Base-by-base conservation (phyloP, 2,797 vertebrate genomes). In the Spheniscus humboldti region DNA sequence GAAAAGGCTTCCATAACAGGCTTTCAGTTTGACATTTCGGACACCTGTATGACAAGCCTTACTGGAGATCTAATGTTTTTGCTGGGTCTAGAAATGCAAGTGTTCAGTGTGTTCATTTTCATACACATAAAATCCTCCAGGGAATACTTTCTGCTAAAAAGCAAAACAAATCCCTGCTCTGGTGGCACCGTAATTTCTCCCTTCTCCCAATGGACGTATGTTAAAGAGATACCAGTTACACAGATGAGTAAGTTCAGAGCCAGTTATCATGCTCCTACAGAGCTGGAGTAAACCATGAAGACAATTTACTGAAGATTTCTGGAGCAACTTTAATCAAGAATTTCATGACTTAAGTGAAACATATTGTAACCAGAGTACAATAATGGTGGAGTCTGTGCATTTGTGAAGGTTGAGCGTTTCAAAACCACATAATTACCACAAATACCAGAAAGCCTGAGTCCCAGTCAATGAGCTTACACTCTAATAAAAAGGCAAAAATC, bases 151-250 rank as follows among this genome's bases (percentile, higher is more conserved):
- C 25, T 50, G 35, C 35, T 60, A 16, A 83, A 71, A n/a, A 86
- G 22, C 13, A 80, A 59, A 94, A 53, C 25, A 88, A 86, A 74
- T 24, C 28, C 66, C 31, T 60, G 0, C 24, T 33, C 28, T 3
- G 0, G 14, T 31, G 31, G n/a, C 18, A 59, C 3, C 0, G 0
- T 18, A 17, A 64, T 53, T 77, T 77, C 73, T 59, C 28, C 35
- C 23, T 68, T 74, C 69, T 90, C 39, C 25, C 35, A 5, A 2
- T 4, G 28, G 30, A 18, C 2, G 0, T 4, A 18, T 2, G 5
- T 77, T 77, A 37, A 53, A 73, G 64, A 73, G 35, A 53, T 11
- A 39, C 9, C 52, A 47, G 33, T 62, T 60, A 28, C 13, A 18
- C 0, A 48, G 41, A 64, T 15, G 10, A 48, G 7, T 25, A 48